Evolutionary conservation across 2,113 vertebrate genomes (phyloP).

Genomic region (Cyphomyrus discorhynchus): DNA sequence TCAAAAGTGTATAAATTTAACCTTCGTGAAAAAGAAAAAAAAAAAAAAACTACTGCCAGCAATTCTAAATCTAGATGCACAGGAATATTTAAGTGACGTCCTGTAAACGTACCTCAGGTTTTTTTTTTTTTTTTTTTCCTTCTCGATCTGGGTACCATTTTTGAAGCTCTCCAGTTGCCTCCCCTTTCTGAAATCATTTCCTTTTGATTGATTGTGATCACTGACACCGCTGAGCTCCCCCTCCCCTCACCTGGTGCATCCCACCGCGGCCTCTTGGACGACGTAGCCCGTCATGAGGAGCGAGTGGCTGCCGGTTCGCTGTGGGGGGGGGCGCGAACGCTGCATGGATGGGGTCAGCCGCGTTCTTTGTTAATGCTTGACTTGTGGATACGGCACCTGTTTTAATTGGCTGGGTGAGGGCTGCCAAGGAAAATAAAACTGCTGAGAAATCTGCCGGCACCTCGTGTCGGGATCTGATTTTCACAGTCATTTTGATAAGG

Average conservation of each 20-base stretch:
- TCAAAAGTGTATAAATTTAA: conserved; percentile 11
- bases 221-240: neutral
- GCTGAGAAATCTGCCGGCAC: neutral
- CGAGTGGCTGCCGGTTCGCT: too few species aligned
- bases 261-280: neutral
- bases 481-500: conserved; percentile 11
- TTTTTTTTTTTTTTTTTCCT: neutral
- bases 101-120: neutral
- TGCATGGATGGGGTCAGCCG: neutral
- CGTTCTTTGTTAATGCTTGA: conserved; percentile 21
- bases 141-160: neutral
- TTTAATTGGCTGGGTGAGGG: neutral
- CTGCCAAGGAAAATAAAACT: neutral
- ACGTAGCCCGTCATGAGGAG: neutral
- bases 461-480: conserved; percentile 7
- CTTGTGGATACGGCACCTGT: conserved; percentile 13
- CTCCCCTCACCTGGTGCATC: neutral
- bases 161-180: neutral
- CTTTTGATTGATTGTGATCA: neutral
- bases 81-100: neutral
- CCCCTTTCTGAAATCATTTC: neutral
- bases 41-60: neutral
- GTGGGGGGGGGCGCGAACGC: neutral
- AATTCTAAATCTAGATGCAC: neutral
- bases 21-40: conserved; percentile 7